phyloP scores from a whole-genome alignment of 1,140 invertebrate genomes.

The Ceratina japonica region DNA sequence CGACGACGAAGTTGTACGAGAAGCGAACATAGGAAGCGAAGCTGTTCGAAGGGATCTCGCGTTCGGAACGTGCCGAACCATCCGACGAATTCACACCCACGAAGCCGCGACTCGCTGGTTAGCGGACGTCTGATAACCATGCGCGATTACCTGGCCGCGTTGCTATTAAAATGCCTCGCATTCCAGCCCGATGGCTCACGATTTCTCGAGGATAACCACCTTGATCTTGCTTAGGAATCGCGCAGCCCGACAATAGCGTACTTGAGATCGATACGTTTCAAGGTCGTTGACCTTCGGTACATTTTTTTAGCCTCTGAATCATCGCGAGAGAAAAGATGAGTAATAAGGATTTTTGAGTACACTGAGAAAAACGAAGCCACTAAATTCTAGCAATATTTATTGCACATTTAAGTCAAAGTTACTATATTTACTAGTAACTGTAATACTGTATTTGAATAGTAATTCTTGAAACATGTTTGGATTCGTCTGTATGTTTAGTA shows the following conservation, averaged over 20 bases:
- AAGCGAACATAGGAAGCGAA: no score
- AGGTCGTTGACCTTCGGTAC: neutral
- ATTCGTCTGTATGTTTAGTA: no score
- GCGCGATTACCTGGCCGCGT: constrained; percentile 30
- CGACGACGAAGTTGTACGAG: neutral
- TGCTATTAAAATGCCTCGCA: constrained; percentile 41
- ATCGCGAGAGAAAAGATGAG: no score
- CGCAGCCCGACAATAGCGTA: neutral
- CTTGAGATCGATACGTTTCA: neutral
- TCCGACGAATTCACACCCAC: constrained; percentile 28
- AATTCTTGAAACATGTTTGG: no score
- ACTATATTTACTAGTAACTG: no score
- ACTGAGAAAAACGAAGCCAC: no score
- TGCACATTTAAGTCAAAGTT: no score
- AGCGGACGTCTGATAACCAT: constrained; percentile 27
- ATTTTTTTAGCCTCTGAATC: constrained; percentile 1
- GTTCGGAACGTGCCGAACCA: neutral
- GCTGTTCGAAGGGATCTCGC: no score
- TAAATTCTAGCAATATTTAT: no score
- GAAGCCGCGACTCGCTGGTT: constrained; percentile 1
- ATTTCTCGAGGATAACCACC: constrained; percentile 29
- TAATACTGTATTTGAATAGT: no score
- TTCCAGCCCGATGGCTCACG: constrained; percentile 35
- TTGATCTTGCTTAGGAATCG: constrained; percentile 39
- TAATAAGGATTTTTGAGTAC: no score